Evolutionary conservation across 2,797 vertebrate species (phyloP), one percentile per base, ranked within the genome.

Genomic region (Melanotaenia nigrans): DNA sequence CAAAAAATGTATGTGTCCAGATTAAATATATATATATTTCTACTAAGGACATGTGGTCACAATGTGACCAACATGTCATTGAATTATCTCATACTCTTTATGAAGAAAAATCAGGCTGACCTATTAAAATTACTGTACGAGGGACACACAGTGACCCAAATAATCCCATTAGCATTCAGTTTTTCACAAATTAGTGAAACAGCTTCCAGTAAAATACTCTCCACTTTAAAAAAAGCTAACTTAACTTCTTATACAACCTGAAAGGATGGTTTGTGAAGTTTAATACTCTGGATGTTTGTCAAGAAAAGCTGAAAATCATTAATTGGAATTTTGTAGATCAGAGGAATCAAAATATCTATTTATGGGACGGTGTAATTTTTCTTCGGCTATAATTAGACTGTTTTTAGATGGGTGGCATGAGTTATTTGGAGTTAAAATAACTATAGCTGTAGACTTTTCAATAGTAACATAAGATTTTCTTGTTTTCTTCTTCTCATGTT

Each of bases 401-500:
- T 51, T 54, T 40, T 58, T 64, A 33, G 42, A 64, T 47, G 25
- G 36, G 55, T 36, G 67, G 62, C 47, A 25, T 5, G 47, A 74
- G 63, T 54, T 33, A 54, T 68, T 71, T 65, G 28, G 14, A 20
- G 18, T 61, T 68, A 67, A 63, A 85, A 77, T 78, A 47, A 20
- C 14, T 30, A 2, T 14, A 86, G 53, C 25, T 38, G 6, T 49
- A 65, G 33, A 56, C 22, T 53, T 68, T 61, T 74, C 45, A n/a
- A 33, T 45, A 72, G 36, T 45, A 64, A 33, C 60, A 62, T 47
- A 56, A 73, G 1, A 45, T 45, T 45, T 20, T 42, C 40, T 24
- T 22, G 5, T 16, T 28, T 28, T 65, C 54, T 67, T 68, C 73
- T 65, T 56, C 38, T 65, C 40, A 68, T 75, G 74, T 87, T 89